A percentile compares a stretch with the other conserved stretches of the same genome.
Evolutionary conservation across 2,888 invertebrate genomes (phyloP).

Genomic region (Lagria hirta): DNA sequence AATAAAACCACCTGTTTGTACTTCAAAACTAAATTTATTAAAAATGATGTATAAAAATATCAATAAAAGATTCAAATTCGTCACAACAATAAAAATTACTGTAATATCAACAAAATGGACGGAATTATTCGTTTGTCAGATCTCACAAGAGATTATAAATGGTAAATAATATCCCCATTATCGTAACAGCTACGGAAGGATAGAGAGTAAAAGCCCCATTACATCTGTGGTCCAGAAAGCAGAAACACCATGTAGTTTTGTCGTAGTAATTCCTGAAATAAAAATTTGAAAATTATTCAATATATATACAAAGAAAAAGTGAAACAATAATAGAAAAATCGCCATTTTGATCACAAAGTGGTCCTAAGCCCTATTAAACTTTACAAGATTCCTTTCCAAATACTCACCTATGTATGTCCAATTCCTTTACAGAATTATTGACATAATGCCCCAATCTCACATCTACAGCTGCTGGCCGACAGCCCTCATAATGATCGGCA

Average conservation of each 20-base stretch:
- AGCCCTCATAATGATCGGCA: constrained; percentile 90
- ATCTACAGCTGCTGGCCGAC: constrained; percentile 77
- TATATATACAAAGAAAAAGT: no score
- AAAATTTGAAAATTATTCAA: background rate
- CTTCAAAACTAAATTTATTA: no score
- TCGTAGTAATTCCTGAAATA: constrained; percentile 75
- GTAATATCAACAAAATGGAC: constrained; percentile 21
- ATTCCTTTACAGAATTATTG: constrained; percentile 80
- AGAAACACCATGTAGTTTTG: constrained; percentile 84
- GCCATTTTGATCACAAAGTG: no score
- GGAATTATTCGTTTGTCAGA: constrained; percentile 6
- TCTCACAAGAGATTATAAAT: constrained; percentile 6
- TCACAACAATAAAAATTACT: no score
- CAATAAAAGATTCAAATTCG: no score
- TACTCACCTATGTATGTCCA: constrained; percentile 74
- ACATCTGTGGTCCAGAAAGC: constrained; percentile 88
- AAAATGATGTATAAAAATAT: no score
- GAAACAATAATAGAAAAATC: background rate
- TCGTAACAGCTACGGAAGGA: constrained; percentile 31
- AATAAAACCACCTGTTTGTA: no score
- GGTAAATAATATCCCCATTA: constrained; percentile 6
- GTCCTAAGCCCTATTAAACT: no score
- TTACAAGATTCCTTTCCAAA: background rate
- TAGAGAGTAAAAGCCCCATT: constrained; percentile 55
- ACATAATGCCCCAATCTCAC: constrained; percentile 81